A percentile compares a stretch with the other conserved stretches of the same genome.
These are phyloP conservation scores for Physocephala rufipes DNA, from an alignment of 2,888 invertebrate genomes.

Conservation along the genomic window DNA sequence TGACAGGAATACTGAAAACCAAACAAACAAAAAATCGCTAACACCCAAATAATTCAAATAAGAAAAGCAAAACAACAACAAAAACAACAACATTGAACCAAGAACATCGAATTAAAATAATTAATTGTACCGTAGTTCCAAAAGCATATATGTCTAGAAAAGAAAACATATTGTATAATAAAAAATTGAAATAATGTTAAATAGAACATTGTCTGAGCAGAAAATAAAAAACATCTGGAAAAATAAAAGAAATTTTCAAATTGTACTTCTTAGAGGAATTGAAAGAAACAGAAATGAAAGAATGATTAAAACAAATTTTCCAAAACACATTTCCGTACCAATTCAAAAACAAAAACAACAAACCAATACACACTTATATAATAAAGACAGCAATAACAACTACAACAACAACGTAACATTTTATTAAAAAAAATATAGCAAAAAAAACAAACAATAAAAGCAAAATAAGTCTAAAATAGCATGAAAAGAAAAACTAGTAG, in stretches of 20 bases:
- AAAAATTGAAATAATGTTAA: constrained; percentile 24
- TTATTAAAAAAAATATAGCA: too few species aligned
- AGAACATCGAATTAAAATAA: constrained; percentile 63
- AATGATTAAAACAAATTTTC: not conserved
- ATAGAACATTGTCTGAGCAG: constrained; percentile 25
- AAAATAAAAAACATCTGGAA: constrained; percentile 13
- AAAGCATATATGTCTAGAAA: constrained; percentile 44
- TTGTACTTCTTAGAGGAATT: too few species aligned
- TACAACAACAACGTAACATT: too few species aligned
- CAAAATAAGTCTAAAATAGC: constrained; percentile 16
- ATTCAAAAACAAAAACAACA: constrained; percentile 1
- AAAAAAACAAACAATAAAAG: constrained; percentile 14
- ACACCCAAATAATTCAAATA: too few species aligned
- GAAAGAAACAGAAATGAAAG: constrained; percentile 15
- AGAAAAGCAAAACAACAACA: constrained; percentile 36
- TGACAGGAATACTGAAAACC: constrained; percentile 24
- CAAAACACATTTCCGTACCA: constrained; percentile 36
- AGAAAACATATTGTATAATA: constrained; percentile 35
- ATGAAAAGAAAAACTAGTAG: constrained; percentile 35
- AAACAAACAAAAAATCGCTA: constrained; percentile 28
- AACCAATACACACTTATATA: not conserved
- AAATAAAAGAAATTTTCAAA: constrained; percentile 10
- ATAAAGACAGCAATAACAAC: not conserved
- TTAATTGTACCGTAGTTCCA: constrained; percentile 56
- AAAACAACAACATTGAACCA: constrained; percentile 54